Percentiles rank a stretch among this genome's conserved stretches.
Evolutionary conservation across 2,888 invertebrate species (phyloP).

Genomic region (Cyclophora albipunctata): DNA sequence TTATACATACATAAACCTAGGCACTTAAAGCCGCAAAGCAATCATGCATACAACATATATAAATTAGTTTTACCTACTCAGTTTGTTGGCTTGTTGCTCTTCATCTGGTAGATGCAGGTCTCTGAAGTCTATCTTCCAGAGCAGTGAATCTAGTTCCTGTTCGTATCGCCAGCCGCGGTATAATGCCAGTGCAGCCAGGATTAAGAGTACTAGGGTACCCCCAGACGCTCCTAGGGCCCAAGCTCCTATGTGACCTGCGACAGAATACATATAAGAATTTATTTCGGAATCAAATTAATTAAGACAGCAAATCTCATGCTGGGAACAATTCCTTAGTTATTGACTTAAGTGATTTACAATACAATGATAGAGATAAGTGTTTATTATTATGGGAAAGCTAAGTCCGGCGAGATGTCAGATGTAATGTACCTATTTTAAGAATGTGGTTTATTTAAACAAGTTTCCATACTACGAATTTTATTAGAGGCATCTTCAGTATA

Average conservation of each 20-base stretch:
- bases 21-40: background rate
- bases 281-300: too few species aligned
- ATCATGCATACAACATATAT: conserved; percentile 59
- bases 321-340: too few species aligned
- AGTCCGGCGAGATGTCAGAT: too few species aligned
- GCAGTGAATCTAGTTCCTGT: conserved; percentile 91
- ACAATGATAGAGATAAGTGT: too few species aligned
- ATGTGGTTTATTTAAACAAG: too few species aligned
- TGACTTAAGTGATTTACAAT: too few species aligned
- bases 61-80: conserved; percentile 73
- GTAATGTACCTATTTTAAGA: too few species aligned
- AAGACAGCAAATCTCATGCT: too few species aligned
- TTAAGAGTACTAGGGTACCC: conserved; percentile 80
- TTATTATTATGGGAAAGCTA: too few species aligned
- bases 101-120: conserved; percentile 85
- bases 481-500: too few species aligned
- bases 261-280: background rate
- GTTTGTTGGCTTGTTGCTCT: conserved; percentile 63
- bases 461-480: too few species aligned
- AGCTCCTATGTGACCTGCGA: conserved; percentile 85
- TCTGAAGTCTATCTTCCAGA: conserved; percentile 95
- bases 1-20: too few species aligned
- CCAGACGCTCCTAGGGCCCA: conserved; percentile 89
- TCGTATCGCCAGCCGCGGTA: conserved; percentile 96
- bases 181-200: conserved; percentile 83